Base-by-base conservation (phyloP, 2,888 invertebrate genomes). In the Tachina lurida region DNA sequence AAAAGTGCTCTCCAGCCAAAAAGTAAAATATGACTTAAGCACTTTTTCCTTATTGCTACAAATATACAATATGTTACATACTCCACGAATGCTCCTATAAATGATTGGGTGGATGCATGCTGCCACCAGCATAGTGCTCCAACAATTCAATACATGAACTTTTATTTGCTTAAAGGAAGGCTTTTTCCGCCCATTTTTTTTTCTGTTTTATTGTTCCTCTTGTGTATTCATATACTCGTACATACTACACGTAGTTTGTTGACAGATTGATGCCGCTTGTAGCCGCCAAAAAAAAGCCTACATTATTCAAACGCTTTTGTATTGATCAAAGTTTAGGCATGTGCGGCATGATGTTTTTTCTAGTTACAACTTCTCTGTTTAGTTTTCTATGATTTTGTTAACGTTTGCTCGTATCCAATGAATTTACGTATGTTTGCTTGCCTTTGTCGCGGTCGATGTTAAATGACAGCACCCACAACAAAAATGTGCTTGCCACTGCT, bases 241-340 rank as follows among this genome's bases (percentile, higher is more conserved):
- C 31, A 89, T 88, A 89, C 89, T 90, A n/a, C n/a, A n/a, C n/a
- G n/a, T n/a, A 89, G 88, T 58, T 84, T 82, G 84, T 85, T 87
- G 87, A 88, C 88, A 88, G 87, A 88, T 88, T 86, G 87, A 84
- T 88, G 88, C 87, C 79, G 87, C 82, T 84, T 77, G 74, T 63
- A 81, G 81, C 85, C 85, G 74, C 85, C 84, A 85, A 85, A 89
- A 85, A 85, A 89, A 88, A 90, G 89, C 90, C 89, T 89, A 90
- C 90, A 91, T 90, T 90, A 90, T 91, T 90, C 90, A 90, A 84
- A 86, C 84, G 79, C 81, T 85, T 85, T 85, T 70, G 74, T 81
- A 82, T 85, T 85, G 78, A 85, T 85, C 77, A 85, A 78, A 74
- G 85, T 85, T 73, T 84, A 73, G 84, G 80, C 84, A 84, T 84